Evolutionary conservation across 2,888 invertebrate genomes (phyloP), one percentile per base, ranked within the genome.

Genomic region (Euplexia lucipara): DNA sequence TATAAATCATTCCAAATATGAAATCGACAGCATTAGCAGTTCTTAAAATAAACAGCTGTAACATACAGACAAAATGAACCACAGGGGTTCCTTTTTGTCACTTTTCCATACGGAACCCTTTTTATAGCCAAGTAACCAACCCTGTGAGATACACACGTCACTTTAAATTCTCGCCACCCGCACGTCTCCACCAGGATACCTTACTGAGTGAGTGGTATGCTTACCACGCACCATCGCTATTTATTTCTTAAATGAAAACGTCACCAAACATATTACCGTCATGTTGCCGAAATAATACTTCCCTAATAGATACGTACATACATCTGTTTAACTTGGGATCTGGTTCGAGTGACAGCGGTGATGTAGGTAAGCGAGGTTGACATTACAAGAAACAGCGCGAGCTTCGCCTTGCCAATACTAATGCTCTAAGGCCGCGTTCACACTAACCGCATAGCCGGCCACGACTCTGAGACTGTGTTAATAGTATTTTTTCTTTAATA

Each of bases 181-280:
- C 22, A 41, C 30, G 12, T 14, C 22, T 30, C 35, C 32, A n/a
- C 18, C 30, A 39, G 8, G 37, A 52, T 39, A 34, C 41, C 30
- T 41, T 34, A 8, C 35, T 44, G 3, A 16, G 12, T 4, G 16
- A 37, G 10, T 32, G 32, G 39, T 18, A 71, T 39, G 65, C 60
- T 26, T 60, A 41, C 18, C 77, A 77, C 72, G 78, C 66, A 54
- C 18, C 14, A 14, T 47, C 20, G 61, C 64, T 68, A 71, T 79
- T 68, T 79, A 71, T 79, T 71, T 60, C 64, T 39, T 60, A 71
- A 68, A 78, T 65, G 71, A 60, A 75, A 75, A 75, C 57, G 76
- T 79, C 79, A 60, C 71, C 62, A 65, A 64, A 67, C 57, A 26
- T 57, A 79, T 68, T 75, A 60, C 58, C 58, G 59, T 63, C 71